A percentile compares a stretch with the other conserved stretches of the same genome.
Conservation (phyloP, 2,797 vertebrate genomes). For the Melanotaenia pygmaea region DNA sequence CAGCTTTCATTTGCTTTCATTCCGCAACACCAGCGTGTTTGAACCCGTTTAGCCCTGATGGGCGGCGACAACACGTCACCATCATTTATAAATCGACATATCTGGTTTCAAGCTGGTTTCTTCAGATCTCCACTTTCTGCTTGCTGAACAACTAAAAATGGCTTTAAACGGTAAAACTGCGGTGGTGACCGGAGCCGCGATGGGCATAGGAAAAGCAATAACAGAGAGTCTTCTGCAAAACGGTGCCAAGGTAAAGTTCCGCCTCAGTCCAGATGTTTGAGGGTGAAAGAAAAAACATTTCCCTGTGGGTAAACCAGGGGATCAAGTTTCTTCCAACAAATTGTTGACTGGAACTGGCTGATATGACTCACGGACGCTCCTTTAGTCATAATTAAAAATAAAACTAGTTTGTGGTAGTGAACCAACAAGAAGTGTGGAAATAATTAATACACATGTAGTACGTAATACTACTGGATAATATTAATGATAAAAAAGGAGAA, state of each 20-base stretch:
- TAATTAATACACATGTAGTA: no score
- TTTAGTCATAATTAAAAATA: no score
- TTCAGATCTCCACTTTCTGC: fast-evolving
- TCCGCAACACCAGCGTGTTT: background rate
- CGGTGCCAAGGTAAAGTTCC: constrained; percentile 75
- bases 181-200: constrained; percentile 77
- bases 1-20: no score
- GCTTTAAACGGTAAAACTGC: constrained; percentile 65
- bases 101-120: background rate
- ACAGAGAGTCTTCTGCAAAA: constrained; percentile 73
- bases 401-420: no score
- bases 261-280: background rate
- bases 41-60: background rate
- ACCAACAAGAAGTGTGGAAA: no score
- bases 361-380: background rate
- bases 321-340: background rate
- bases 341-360: background rate
- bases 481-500: no score
- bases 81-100: background rate
- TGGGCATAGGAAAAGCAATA: constrained; percentile 77
- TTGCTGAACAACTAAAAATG: constrained; percentile 42
- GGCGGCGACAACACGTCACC: background rate
- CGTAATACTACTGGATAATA: no score
- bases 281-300: background rate
- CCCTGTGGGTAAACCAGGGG: background rate